Evolutionary conservation across 2,797 vertebrate genomes (phyloP).

Genomic region (Rhadinocentrus ornatus): DNA sequence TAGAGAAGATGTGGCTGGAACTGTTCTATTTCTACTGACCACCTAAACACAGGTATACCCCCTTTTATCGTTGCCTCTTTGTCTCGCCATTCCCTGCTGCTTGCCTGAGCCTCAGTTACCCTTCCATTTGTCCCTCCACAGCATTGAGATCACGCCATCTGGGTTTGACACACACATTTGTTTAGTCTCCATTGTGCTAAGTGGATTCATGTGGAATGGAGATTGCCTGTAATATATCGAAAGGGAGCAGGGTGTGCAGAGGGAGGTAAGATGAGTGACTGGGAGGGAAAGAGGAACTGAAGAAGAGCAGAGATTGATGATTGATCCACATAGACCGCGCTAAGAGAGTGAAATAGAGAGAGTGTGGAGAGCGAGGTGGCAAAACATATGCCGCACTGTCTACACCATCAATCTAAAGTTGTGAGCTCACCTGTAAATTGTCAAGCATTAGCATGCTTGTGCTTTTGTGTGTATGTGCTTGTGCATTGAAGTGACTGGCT

Average conservation of each 20-base stretch:
- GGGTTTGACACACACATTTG: constrained; percentile 68
- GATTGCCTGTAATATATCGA: constrained; percentile 61
- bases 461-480: constrained; percentile 30
- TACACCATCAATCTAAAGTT: constrained; percentile 77
- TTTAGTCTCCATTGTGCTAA: constrained; percentile 66
- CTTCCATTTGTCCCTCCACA: constrained; percentile 32
- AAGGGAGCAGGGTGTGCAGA: constrained; percentile 35
- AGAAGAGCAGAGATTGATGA: constrained; percentile 67
- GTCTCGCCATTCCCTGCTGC: constrained; percentile 3
- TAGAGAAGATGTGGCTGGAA: not conserved
- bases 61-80: constrained; percentile 2
- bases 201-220: constrained; percentile 69
- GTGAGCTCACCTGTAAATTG: constrained; percentile 74
- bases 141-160: constrained; percentile 55
- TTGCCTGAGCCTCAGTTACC: constrained; percentile 13
- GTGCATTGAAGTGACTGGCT: constrained; percentile 37
- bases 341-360: constrained; percentile 60
- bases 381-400: constrained; percentile 76
- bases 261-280: constrained; percentile 23
- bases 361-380: constrained; percentile 49
- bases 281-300: constrained; percentile 17
- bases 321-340: constrained; percentile 63
- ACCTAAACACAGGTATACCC: not conserved
- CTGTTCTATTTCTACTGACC: constrained; percentile 18
- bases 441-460: constrained; percentile 59